These are phyloP conservation scores for Eumerus sabulonum DNA, from an alignment of 2,888 invertebrate species.

Conservation along the genomic window DNA sequence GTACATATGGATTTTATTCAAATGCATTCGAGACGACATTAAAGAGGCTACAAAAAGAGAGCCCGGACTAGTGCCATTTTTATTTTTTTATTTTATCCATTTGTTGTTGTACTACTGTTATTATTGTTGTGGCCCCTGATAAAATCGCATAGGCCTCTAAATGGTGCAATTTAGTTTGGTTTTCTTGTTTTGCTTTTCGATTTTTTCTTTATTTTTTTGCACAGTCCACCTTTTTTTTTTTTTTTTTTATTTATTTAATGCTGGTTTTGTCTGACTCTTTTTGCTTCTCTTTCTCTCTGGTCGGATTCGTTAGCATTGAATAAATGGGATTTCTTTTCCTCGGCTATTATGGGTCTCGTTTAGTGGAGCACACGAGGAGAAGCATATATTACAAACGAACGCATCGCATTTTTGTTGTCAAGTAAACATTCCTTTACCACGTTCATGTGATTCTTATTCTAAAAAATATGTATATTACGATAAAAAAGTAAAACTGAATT, in stretches of 20 bases:
- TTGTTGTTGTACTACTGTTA: constrained; percentile 12
- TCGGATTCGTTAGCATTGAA: constrained; percentile 16
- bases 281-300: constrained; percentile 38
- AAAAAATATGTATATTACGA: no score
- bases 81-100: constrained; percentile 25
- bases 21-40: constrained; percentile 44
- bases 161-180: constrained; percentile 36
- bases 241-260: constrained; percentile 26
- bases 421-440: constrained; percentile 18
- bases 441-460: neutral
- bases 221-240: constrained; percentile 12
- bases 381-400: constrained; percentile 38
- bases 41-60: constrained; percentile 35
- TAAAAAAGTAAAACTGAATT: neutral
- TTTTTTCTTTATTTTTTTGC: constrained; percentile 10
- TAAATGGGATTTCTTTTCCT: constrained; percentile 59
- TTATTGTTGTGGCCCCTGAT: constrained; percentile 47
- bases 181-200: constrained; percentile 45
- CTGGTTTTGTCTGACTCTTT: constrained; percentile 18
- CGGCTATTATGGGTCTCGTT: constrained; percentile 60
- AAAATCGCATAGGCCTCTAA: constrained; percentile 45
- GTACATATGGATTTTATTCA: constrained; percentile 20
- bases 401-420: constrained; percentile 35
- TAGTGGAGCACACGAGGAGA: constrained; percentile 59
- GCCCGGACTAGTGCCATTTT: constrained; percentile 29